A percentile compares a stretch with the other conserved stretches of the same genome.
phyloP scores from a whole-genome alignment of 2,888 invertebrate genomes.

The Branchipolynoe longqiensis region DNA sequence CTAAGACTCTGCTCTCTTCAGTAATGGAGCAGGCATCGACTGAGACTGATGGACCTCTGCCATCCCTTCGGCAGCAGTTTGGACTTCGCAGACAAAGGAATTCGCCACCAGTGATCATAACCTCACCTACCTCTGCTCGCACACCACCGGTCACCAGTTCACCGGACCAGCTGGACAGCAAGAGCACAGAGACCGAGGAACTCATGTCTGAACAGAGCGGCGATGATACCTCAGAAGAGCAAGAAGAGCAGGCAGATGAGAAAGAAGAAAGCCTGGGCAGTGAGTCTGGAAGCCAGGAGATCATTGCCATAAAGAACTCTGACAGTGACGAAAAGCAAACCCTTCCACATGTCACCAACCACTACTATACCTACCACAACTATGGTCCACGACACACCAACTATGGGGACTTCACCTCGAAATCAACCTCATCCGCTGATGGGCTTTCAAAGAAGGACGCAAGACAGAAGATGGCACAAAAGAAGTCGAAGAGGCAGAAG shows the following conservation, averaged over 20 bases:
- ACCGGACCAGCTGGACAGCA: background rate
- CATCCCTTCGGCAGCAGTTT: too few species aligned
- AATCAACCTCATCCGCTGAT: background rate
- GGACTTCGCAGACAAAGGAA: constrained; percentile 3
- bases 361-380: constrained; percentile 46
- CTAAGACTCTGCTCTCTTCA: too few species aligned
- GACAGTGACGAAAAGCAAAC: background rate
- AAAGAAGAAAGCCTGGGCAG: background rate
- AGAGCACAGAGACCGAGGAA: background rate
- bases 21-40: too few species aligned
- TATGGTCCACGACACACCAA: constrained; percentile 23
- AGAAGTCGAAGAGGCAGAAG: background rate
- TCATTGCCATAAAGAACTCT: too few species aligned
- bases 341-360: constrained; percentile 14
- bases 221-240: constrained; percentile 1
- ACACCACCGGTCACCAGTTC: background rate
- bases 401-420: background rate
- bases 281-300: too few species aligned
- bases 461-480: background rate
- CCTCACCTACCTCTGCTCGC: background rate
- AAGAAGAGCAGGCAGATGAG: background rate
- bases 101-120: background rate
- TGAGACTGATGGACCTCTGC: too few species aligned
- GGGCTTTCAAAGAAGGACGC: background rate
- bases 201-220: background rate